These are phyloP conservation scores for Brachyhypopomus gauderio DNA, from an alignment of 2,113 vertebrate genomes.

Conservation along the genomic window DNA sequence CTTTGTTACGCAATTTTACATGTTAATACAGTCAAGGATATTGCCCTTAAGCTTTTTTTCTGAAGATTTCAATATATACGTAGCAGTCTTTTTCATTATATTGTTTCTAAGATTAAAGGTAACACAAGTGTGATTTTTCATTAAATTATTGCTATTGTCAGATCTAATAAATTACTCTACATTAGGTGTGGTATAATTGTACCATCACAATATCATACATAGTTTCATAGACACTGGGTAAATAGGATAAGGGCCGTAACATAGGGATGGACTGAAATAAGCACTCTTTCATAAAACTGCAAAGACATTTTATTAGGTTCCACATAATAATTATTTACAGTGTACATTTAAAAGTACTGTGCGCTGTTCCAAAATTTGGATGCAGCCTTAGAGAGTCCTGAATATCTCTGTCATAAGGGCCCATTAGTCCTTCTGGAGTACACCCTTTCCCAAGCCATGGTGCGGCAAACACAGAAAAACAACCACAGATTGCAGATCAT, in stretches of 20 bases:
- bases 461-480: conserved; percentile 86
- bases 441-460: conserved; percentile 83
- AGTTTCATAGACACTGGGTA: neutral
- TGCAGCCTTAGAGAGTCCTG: neutral
- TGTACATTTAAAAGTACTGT: neutral
- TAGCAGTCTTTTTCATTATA: neutral
- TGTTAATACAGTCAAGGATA: too few relatives aligned
- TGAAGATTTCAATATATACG: too few relatives aligned
- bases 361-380: too few relatives aligned
- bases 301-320: neutral
- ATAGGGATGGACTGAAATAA: neutral
- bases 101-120: neutral
- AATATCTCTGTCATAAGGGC: conserved; percentile 61
- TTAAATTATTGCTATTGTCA: neutral
- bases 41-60: too few relatives aligned
- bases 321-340: neutral
- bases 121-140: neutral
- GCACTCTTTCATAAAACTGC: neutral
- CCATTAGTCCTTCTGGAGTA: conserved; percentile 68
- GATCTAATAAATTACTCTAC: neutral
- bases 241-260: neutral
- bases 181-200: too few relatives aligned
- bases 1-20: too few relatives aligned
- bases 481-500: conserved; percentile 84
- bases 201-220: too few relatives aligned